Evolutionary conservation across 30 jellyfish, hydroid and myxozoan species (phyloP).

Genomic region (Morbakka virulenta): DNA sequence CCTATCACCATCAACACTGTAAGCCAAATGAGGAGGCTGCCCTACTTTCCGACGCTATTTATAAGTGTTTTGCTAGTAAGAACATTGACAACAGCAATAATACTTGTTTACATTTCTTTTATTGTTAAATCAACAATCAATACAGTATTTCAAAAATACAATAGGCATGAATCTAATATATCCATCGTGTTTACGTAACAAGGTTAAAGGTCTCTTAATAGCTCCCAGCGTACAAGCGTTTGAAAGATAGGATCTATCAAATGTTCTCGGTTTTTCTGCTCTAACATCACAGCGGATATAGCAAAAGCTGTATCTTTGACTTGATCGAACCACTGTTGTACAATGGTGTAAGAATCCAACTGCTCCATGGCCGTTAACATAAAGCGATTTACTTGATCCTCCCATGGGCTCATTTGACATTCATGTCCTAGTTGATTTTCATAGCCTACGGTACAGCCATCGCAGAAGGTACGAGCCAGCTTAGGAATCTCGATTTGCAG

Average conservation of each 20-base stretch:
- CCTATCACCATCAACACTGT: no score
- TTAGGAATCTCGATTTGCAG: not conserved
- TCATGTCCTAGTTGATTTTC: not conserved
- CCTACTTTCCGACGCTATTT: no score
- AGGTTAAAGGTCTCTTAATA: not conserved
- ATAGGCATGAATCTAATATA: no score
- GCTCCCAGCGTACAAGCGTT: not conserved
- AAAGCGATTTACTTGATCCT: not conserved
- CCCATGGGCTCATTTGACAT: not conserved
- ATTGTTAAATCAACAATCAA: no score
- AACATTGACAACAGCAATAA: no score
- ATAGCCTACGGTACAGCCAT: not conserved
- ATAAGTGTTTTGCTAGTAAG: no score
- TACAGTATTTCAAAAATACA: no score
- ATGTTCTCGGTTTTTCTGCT: not conserved
- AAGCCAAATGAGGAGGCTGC: no score
- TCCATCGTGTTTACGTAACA: no score
- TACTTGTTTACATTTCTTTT: no score
- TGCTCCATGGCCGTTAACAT: not conserved
- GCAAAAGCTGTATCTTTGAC: not conserved
- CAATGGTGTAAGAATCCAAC: not conserved
- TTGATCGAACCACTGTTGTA: not conserved
- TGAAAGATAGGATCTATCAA: not conserved
- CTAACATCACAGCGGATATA: not conserved
- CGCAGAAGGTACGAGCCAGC: not conserved